phyloP scores from a whole-genome alignment of 1,140 invertebrate genomes.

The Diabrotica undecimpunctata region DNA sequence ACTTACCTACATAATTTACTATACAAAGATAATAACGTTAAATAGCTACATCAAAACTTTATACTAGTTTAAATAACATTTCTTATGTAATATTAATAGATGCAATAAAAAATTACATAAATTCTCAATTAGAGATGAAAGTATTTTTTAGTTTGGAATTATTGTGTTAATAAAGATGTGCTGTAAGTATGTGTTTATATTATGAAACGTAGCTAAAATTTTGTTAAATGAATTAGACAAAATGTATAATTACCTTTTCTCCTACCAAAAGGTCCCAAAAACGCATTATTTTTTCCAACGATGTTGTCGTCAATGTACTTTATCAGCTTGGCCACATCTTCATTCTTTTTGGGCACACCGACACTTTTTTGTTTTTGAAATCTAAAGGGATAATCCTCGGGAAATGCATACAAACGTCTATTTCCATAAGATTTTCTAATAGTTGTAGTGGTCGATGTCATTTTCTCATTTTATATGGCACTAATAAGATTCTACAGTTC shows the following conservation, averaged over 20 bases:
- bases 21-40: no score
- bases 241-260: slow-evolving; percentile 63
- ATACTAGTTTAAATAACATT: no score
- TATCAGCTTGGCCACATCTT: slow-evolving; percentile 65
- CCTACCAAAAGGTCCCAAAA: slow-evolving; percentile 75
- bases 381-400: slow-evolving; percentile 48
- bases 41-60: no score
- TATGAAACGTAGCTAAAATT: no score
- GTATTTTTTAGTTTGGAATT: no score
- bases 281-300: slow-evolving; percentile 73
- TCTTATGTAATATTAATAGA: no score
- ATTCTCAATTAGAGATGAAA: no score
- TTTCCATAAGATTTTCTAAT: slow-evolving; percentile 50
- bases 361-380: slow-evolving; percentile 42
- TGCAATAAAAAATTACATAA: no score
- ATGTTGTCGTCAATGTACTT: slow-evolving; percentile 77
- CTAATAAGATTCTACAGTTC: background rate
- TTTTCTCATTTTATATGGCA: slow-evolving; percentile 28
- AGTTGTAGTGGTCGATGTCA: slow-evolving; percentile 40
- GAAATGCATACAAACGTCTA: slow-evolving; percentile 51
- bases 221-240: no score
- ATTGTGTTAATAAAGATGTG: no score
- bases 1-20: no score
- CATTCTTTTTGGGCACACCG: slow-evolving; percentile 52
- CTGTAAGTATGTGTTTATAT: no score